Evolutionary conservation across 1,140 invertebrate genomes (phyloP).

Genomic region (Calephelis virginiensis): DNA sequence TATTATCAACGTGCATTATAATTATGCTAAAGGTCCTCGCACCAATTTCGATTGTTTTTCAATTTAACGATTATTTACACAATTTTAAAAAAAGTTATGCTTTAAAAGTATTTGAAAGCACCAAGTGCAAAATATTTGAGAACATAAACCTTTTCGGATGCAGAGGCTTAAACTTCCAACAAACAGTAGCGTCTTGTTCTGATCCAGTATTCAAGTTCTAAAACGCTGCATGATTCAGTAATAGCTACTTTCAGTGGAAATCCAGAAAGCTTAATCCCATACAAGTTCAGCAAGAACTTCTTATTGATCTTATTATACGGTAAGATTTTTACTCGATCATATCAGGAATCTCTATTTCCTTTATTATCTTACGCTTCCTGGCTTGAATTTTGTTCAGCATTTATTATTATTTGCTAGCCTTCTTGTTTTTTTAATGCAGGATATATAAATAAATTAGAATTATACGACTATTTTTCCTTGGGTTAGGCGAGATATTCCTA

Average conservation of each 20-base stretch:
- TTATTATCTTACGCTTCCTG: not conserved
- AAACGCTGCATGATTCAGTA: conserved; percentile 6
- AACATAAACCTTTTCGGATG: not conserved
- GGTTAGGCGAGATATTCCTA: too few relatives aligned
- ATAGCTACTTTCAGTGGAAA: not conserved
- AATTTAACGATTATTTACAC: too few relatives aligned
- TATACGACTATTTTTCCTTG: too few relatives aligned
- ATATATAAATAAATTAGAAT: too few relatives aligned
- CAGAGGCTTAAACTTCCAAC: not conserved
- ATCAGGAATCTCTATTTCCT: conserved; percentile 1
- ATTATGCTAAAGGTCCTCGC: too few relatives aligned
- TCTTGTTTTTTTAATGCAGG: too few relatives aligned
- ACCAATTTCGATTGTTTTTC: too few relatives aligned
- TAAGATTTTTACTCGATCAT: conserved; percentile 1
- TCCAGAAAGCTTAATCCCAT: not conserved
- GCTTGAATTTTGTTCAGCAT: not conserved
- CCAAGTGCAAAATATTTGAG: not conserved
- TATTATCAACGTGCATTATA: too few relatives aligned
- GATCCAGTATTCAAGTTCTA: conserved; percentile 9
- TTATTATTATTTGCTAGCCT: too few relatives aligned
- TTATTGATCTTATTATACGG: conserved; percentile 1
- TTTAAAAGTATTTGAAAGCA: not conserved
- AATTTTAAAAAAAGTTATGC: too few relatives aligned
- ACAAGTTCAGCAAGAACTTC: conserved; percentile 2
- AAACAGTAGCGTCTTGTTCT: not conserved